Evolutionary conservation across 2,888 invertebrate genomes (phyloP).

Genomic region (Anthoptus insignis): DNA sequence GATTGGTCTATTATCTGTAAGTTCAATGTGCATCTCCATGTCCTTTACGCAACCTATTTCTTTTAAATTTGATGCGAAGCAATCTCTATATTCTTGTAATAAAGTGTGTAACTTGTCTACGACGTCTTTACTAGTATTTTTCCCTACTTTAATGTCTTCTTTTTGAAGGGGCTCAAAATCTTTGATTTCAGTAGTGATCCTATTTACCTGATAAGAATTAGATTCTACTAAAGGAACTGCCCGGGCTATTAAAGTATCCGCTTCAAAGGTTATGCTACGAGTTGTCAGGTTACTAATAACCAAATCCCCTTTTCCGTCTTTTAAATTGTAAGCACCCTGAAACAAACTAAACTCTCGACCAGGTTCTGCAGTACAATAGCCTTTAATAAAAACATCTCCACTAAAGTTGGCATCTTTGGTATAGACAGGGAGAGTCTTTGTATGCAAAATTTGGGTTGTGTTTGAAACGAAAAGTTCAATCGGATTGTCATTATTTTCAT

Average conservation of each 20-base stretch:
- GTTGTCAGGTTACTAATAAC: slow-evolving; percentile 1
- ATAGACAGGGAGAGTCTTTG: slow-evolving; percentile 11
- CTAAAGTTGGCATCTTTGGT: not conserved
- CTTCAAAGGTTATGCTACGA: not conserved
- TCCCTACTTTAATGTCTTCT: slow-evolving; percentile 35
- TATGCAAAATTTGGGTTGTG: slow-evolving; percentile 13
- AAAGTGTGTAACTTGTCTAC: slow-evolving; percentile 22
- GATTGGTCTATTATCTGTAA: not conserved
- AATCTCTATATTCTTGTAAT: too few species aligned
- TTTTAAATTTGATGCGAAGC: not conserved
- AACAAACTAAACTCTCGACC: slow-evolving; percentile 35
- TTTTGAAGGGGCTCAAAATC: slow-evolving; percentile 24
- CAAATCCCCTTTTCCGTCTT: slow-evolving; percentile 19
- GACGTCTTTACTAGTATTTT: not conserved
- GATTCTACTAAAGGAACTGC: slow-evolving; percentile 10
- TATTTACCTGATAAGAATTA: slow-evolving; percentile 27
- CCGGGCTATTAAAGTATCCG: slow-evolving; percentile 24
- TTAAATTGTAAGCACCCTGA: slow-evolving; percentile 36
- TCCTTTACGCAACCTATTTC: too few species aligned
- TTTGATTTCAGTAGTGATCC: slow-evolving; percentile 17
- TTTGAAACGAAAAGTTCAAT: slow-evolving; percentile 13
- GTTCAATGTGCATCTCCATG: too few species aligned
- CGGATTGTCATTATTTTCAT: slow-evolving; percentile 13
- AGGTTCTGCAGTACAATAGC: not conserved
- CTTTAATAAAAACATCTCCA: not conserved